phyloP scores from a whole-genome alignment of 2,888 invertebrate species.

The Anoplius nigerrimus region DNA sequence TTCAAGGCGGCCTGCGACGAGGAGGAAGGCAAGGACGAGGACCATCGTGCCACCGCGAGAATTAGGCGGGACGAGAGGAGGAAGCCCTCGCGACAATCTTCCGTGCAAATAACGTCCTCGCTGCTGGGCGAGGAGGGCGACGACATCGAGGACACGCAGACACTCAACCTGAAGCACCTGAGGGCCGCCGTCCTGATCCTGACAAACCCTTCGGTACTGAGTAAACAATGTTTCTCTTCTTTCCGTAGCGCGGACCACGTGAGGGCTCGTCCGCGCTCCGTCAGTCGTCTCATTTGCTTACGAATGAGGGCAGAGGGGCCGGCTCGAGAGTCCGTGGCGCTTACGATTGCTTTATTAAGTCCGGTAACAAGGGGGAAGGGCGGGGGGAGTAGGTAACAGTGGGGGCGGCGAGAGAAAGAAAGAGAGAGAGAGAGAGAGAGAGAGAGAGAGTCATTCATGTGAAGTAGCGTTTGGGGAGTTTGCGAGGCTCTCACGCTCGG shows the following conservation, averaged over 20 bases:
- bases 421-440: not conserved
- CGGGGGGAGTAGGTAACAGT: too few relatives aligned
- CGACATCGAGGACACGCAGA: conserved; percentile 80
- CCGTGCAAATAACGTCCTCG: conserved; percentile 78
- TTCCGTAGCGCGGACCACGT: not conserved
- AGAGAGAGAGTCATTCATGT: not conserved
- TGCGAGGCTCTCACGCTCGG: too few relatives aligned
- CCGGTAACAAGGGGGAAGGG: not conserved
- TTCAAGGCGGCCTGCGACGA: conserved; percentile 44
- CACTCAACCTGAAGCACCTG: conserved; percentile 86
- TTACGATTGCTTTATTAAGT: too few relatives aligned
- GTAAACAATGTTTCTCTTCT: conserved; percentile 16
- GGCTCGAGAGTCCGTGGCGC: too few relatives aligned
- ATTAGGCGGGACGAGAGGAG: conserved; percentile 47
- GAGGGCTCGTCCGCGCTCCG: not conserved
- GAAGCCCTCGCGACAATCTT: conserved; percentile 79
- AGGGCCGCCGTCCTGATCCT: conserved; percentile 88
- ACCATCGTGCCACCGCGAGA: conserved; percentile 28
- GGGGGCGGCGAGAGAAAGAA: too few relatives aligned
- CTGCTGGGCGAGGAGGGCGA: conserved; percentile 77
- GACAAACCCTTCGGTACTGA: conserved; percentile 86
- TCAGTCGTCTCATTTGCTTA: too few relatives aligned
- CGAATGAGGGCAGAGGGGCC: too few relatives aligned
- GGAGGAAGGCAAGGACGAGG: conserved; percentile 25
- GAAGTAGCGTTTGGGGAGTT: too few relatives aligned